Base-by-base conservation (phyloP, 2,113 vertebrate genomes). In the Gnathonemus longibarbis region DNA sequence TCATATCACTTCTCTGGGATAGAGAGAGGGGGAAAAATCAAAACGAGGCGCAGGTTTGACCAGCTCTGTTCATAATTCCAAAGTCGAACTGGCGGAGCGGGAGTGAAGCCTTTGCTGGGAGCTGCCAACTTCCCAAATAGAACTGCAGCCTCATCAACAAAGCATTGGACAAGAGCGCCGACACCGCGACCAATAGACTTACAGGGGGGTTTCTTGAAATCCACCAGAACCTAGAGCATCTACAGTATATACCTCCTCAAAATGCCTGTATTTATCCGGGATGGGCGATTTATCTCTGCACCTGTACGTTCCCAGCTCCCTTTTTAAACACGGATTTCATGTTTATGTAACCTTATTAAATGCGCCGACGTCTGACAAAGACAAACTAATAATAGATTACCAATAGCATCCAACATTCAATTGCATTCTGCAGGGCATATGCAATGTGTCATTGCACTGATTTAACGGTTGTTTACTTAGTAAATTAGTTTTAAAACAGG, bases 61-160 rank as follows among this genome's bases (percentile, higher is more conserved):
- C 97, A 97, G 97, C 98, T 97, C 97, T 99, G 97, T 95, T 97
- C 98, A 99, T 99, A 98, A 98, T 99, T 98, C 98, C 98, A 96
- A 96, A 96, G 97, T 97, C 96, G 97, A 96, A 96, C 95, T 96
- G 96, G 94, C 96, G 96, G 96, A 94, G 97, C 95, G 96, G 96
- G 95, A 93, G 92, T 91, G 80, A 95, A 96, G 95, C 96, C 95
- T 96, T 95, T 95, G 96, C 97, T 95, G 97, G 95, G 95, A 97
- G 96, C 96, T 96, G 97, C 97, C 97, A 97, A 98, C 97, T 98
- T 98, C 97, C 96, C 96, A 97, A 98, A 97, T 96, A 97, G 96
- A 98, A 97, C 97, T 98, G 97, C 97, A 96, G 97, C 97, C 96
- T 96, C 97, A 97, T 97, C 97, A 96, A 96, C 96, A 96, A 96